Evolutionary conservation across 2,888 invertebrate genomes (phyloP).

Genomic region (Agriotes lineatus): DNA sequence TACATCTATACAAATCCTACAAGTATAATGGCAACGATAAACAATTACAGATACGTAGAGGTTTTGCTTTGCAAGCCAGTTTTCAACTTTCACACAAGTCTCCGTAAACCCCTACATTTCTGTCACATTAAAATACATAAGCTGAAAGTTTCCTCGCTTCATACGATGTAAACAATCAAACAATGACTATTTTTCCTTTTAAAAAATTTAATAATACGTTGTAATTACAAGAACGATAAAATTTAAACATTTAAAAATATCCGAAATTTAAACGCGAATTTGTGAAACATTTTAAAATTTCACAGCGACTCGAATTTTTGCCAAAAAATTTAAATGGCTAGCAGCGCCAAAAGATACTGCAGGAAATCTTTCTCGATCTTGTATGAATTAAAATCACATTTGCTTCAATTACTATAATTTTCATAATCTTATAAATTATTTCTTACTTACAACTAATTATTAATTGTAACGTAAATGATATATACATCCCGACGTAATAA

Average conservation of each 20-base stretch:
- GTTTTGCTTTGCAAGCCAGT: not conserved
- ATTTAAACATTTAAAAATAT: too few species aligned
- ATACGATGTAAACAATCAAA: constrained; percentile 16
- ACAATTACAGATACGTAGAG: constrained; percentile 49
- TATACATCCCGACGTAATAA: constrained; percentile 27
- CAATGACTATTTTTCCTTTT: not conserved
- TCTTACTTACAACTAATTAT: constrained; percentile 41
- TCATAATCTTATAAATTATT: constrained; percentile 40
- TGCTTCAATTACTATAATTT: constrained; percentile 28
- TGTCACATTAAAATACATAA: constrained; percentile 27
- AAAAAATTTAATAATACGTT: not conserved
- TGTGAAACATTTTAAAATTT: constrained; percentile 3
- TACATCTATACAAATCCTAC: constrained; percentile 62
- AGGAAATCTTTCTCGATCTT: constrained; percentile 31
- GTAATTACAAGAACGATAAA: too few species aligned
- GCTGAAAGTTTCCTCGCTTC: constrained; percentile 22
- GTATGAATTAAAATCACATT: constrained; percentile 35
- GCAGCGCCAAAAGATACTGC: constrained; percentile 27
- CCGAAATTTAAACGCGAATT: too few species aligned
- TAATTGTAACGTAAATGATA: constrained; percentile 26
- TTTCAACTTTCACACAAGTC: not conserved
- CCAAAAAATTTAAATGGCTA: constrained; percentile 9
- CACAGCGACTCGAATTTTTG: not conserved
- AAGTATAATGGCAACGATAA: constrained; percentile 61
- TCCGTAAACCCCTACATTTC: constrained; percentile 1